Conservation (phyloP, 2,797 vertebrate genomes). For the Enteromius thamalakanensis region DNA sequence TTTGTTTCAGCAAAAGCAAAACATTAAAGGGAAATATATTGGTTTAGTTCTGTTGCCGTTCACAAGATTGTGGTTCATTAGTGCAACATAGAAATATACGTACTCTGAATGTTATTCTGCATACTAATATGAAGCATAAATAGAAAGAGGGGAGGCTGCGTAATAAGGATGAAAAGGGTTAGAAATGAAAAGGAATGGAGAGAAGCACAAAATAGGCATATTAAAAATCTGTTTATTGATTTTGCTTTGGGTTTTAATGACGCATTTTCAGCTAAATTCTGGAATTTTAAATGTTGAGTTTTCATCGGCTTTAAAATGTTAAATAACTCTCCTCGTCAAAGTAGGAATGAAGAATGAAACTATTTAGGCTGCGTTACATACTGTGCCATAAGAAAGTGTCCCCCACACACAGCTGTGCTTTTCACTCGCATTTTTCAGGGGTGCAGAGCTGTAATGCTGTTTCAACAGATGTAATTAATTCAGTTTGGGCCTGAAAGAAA, state of each 20-base stretch:
- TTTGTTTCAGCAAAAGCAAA: slow-evolving; percentile 30
- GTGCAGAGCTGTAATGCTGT: background rate
- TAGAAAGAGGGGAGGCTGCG: background rate
- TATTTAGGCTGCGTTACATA: background rate
- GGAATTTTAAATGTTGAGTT: slow-evolving; percentile 2
- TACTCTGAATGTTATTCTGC: slow-evolving; percentile 22
- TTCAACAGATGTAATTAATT: background rate
- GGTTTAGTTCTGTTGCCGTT: slow-evolving; percentile 13
- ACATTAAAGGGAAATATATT: slow-evolving; percentile 37
- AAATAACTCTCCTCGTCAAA: background rate
- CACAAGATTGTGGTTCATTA: slow-evolving; percentile 39
- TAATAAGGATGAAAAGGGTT: slow-evolving; percentile 20
- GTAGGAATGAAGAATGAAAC: slow-evolving; percentile 11
- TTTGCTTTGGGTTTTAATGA: background rate
- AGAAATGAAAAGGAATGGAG: background rate
- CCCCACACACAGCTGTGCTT: background rate
- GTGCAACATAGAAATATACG: slow-evolving; percentile 23
- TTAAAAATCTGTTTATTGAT: background rate
- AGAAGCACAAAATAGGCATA: background rate
- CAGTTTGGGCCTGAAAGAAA: background rate
- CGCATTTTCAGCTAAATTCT: background rate
- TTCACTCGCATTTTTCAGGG: background rate
- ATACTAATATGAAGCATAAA: slow-evolving; percentile 28
- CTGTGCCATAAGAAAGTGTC: background rate
- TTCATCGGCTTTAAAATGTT: background rate